phyloP scores from a whole-genome alignment of 1,140 invertebrate genomes.

The Sinonovacula constricta region DNA sequence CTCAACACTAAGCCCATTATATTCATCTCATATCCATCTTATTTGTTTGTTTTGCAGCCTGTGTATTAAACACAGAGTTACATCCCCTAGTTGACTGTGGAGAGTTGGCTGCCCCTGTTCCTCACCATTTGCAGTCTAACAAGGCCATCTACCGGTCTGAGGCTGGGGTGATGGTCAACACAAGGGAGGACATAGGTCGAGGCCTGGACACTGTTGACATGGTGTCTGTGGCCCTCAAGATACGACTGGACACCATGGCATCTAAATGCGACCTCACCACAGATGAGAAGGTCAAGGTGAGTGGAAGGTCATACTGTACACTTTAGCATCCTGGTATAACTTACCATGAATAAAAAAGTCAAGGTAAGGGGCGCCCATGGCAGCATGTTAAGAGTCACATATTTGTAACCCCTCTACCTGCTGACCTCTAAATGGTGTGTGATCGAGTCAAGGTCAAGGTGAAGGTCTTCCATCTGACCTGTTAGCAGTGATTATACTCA shows the following conservation, averaged over 20 bases:
- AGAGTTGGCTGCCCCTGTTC: constrained; percentile 34
- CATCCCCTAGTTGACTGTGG: constrained; percentile 22
- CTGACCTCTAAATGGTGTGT: too few relatives aligned
- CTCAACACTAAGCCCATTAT: too few relatives aligned
- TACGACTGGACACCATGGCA: constrained; percentile 77
- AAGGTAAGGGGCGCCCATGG: too few relatives aligned
- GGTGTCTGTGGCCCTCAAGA: constrained; percentile 87
- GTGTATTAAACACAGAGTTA: constrained; percentile 4
- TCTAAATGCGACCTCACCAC: constrained; percentile 28
- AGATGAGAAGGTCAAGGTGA: constrained; percentile 67
- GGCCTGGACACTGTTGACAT: constrained; percentile 79
- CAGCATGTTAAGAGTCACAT: too few relatives aligned
- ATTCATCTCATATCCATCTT: too few relatives aligned
- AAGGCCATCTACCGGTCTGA: constrained; percentile 69
- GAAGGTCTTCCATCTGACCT: too few relatives aligned
- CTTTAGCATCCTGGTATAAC: too few relatives aligned
- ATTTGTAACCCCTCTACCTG: too few relatives aligned
- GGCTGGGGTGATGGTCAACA: constrained; percentile 55
- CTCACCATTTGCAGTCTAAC: constrained; percentile 57
- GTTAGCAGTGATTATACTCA: too few relatives aligned
- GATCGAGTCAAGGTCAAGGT: too few relatives aligned
- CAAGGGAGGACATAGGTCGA: constrained; percentile 51
- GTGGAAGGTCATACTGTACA: too few relatives aligned
- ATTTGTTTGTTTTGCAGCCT: constrained; percentile 21
- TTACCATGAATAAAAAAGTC: too few relatives aligned